These are phyloP conservation scores for Syngnathoides biaculeatus DNA, from an alignment of 2,113 vertebrate species.

Conservation along the genomic window DNA sequence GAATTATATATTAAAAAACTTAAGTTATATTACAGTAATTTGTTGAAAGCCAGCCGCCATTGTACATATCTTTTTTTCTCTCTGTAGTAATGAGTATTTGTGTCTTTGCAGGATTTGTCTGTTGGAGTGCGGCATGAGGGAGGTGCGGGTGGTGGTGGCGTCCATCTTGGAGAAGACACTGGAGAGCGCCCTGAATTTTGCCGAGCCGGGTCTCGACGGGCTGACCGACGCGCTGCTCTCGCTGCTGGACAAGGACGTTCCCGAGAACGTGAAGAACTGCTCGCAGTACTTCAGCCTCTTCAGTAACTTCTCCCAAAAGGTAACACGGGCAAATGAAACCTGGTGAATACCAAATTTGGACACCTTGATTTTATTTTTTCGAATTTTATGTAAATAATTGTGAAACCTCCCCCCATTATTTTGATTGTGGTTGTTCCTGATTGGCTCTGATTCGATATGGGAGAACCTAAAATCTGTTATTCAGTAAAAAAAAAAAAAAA, in stretches of 20 bases:
- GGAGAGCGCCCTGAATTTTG: constrained; percentile 91
- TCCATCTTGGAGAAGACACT: constrained; percentile 96
- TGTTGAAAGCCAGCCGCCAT: no score
- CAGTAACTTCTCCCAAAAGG: constrained; percentile 96
- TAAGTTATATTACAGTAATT: no score
- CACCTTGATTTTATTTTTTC: not conserved
- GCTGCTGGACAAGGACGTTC: constrained; percentile 94
- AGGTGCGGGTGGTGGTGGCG: constrained; percentile 90
- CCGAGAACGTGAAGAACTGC: constrained; percentile 98
- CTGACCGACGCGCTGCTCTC: constrained; percentile 87
- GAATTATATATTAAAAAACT: constrained; percentile 27
- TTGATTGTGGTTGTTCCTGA: no score
- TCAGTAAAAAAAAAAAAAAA: no score
- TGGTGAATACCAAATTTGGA: not conserved
- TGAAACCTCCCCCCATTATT: no score
- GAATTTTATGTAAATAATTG: no score
- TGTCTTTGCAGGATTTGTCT: constrained; percentile 82
- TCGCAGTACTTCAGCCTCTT: constrained; percentile 96
- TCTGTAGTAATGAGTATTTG: not conserved
- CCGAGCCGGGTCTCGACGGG: constrained; percentile 84
- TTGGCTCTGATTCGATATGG: no score
- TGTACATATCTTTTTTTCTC: not conserved
- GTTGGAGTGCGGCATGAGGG: constrained; percentile 90
- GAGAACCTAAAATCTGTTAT: no score
- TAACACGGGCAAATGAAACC: constrained; percentile 53